phyloP scores from a whole-genome alignment of 2,797 vertebrate species.

The Numenius phaeopus region DNA sequence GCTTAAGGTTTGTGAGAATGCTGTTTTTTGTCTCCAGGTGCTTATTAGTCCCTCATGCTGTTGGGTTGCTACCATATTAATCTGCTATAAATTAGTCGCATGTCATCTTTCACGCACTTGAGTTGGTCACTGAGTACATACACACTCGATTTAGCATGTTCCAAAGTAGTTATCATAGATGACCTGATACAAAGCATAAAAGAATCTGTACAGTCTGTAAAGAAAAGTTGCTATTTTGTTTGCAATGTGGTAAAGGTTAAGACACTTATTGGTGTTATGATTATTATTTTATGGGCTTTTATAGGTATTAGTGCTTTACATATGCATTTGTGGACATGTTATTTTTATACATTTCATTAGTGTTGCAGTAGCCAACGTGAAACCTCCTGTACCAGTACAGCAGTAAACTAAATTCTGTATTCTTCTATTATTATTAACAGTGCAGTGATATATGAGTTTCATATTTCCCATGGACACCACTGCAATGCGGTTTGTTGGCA shows the following conservation, averaged over 20 bases:
- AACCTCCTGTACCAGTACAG: background rate
- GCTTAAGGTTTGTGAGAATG: slow-evolving; percentile 4
- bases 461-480: slow-evolving; percentile 13
- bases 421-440: slow-evolving; percentile 32
- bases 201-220: background rate
- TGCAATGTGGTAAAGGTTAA: background rate
- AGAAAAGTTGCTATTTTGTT: slow-evolving; percentile 21
- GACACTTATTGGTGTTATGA: background rate
- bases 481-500: slow-evolving; percentile 64
- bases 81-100: slow-evolving; percentile 27
- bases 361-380: background rate
- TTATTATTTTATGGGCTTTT: background rate
- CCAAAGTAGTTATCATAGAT: background rate
- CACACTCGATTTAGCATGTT: background rate
- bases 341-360: background rate
- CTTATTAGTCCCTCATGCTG: slow-evolving; percentile 5
- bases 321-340: background rate
- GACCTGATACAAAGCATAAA: background rate
- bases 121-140: background rate
- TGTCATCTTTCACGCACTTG: background rate
- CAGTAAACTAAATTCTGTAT: background rate
- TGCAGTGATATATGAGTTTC: slow-evolving; percentile 42
- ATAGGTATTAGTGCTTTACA: background rate
- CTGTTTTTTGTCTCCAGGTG: background rate
- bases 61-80: background rate